Conservation (phyloP, 2,888 invertebrate genomes). For the Agrotis segetum region DNA sequence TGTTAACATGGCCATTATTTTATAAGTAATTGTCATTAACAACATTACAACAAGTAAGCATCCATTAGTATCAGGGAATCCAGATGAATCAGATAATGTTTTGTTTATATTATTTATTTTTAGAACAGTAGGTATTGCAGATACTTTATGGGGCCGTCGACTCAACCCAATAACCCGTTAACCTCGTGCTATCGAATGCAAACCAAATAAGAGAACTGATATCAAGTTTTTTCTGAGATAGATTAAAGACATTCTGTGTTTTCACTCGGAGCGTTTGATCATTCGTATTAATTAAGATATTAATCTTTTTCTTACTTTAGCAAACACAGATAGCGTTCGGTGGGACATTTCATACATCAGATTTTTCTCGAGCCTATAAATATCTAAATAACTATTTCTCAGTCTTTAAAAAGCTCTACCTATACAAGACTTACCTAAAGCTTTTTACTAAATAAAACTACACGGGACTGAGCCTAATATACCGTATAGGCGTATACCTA, state of each 20-base stretch:
- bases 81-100: conserved; percentile 2
- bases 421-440: too few relatives aligned
- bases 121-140: conserved; percentile 36
- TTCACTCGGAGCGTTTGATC: not conserved
- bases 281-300: conserved; percentile 4
- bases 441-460: too few relatives aligned
- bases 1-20: conserved; percentile 25
- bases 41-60: not conserved
- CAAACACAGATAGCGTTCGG: too few relatives aligned
- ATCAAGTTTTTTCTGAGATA: conserved; percentile 14
- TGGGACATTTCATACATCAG: too few relatives aligned
- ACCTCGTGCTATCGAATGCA: conserved; percentile 42
- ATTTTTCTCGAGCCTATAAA: too few relatives aligned
- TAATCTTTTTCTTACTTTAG: not conserved
- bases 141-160: conserved; percentile 42
- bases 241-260: not conserved
- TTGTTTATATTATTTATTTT: conserved; percentile 49
- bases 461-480: too few relatives aligned
- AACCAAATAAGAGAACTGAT: conserved; percentile 29
- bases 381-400: too few relatives aligned
- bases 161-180: conserved; percentile 60
- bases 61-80: conserved; percentile 4
- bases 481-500: too few relatives aligned
- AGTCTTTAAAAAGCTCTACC: too few relatives aligned
- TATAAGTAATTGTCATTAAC: conserved; percentile 13